Conservation (phyloP, 2,113 vertebrate species). For the Tenrec ecaudatus region DNA sequence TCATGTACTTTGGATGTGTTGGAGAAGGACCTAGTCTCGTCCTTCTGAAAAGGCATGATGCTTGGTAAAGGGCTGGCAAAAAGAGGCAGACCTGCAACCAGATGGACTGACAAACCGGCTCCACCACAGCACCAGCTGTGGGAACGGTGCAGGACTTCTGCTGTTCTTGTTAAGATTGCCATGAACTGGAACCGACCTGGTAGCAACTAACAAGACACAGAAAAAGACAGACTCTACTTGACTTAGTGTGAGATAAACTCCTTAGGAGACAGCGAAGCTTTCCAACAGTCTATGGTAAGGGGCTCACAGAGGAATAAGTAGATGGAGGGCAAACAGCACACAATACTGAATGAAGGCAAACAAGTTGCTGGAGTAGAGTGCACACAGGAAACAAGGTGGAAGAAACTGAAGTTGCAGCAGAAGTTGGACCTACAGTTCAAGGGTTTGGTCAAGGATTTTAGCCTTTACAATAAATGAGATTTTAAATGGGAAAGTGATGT, state of each 20-base stretch:
- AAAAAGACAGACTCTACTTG: too few relatives aligned
- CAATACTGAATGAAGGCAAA: neutral
- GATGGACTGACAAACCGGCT: too few relatives aligned
- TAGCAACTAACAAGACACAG: too few relatives aligned
- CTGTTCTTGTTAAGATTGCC: too few relatives aligned
- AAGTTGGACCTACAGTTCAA: neutral
- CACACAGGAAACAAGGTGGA: neutral
- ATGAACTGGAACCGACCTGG: too few relatives aligned
- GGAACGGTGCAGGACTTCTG: too few relatives aligned
- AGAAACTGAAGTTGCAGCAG: neutral
- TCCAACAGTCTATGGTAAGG: neutral
- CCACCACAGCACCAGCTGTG: too few relatives aligned
- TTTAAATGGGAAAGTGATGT: slow-evolving; percentile 42
- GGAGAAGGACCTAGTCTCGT: too few relatives aligned
- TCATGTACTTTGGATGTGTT: too few relatives aligned
- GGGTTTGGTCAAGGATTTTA: neutral
- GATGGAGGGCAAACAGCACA: neutral
- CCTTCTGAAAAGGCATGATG: too few relatives aligned
- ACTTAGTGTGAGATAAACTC: neutral
- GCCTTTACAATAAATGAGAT: neutral
- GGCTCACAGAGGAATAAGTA: neutral
- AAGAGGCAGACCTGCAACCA: too few relatives aligned
- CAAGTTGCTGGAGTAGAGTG: neutral
- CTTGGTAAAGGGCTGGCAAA: too few relatives aligned
- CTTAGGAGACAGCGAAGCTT: neutral